These are phyloP conservation scores for Drosophila maculinotata DNA, from an alignment of 2,888 invertebrate genomes.

Conservation along the genomic window DNA sequence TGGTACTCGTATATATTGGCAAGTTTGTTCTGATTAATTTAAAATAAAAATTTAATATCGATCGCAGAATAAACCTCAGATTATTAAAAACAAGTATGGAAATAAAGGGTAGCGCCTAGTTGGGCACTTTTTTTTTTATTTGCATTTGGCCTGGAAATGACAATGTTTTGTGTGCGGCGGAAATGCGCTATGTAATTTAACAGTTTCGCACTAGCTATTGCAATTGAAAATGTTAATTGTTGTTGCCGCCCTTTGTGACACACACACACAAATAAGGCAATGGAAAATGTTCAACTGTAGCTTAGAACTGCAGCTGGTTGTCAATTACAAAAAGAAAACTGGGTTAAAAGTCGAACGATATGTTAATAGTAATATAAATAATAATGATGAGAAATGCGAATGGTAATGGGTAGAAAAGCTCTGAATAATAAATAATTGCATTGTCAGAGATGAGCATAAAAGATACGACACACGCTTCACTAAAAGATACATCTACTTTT, in stretches of 20 bases:
- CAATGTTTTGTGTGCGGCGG: slow-evolving; percentile 38
- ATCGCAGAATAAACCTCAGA: too few relatives aligned
- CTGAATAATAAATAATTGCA: slow-evolving; percentile 19
- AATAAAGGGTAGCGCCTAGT: background rate
- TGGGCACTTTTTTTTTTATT: slow-evolving; percentile 6
- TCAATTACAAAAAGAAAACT: slow-evolving; percentile 29
- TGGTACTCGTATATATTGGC: too few relatives aligned
- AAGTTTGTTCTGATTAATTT: too few relatives aligned
- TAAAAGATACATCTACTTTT: background rate
- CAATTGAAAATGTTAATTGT: slow-evolving; percentile 63
- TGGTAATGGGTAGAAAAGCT: slow-evolving; percentile 4
- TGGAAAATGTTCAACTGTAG: slow-evolving; percentile 17
- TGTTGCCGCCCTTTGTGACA: slow-evolving; percentile 34
- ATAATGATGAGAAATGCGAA: slow-evolving; percentile 16
- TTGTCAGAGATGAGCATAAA: slow-evolving; percentile 30
- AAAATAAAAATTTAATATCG: too few relatives aligned
- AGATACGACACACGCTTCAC: slow-evolving; percentile 9
- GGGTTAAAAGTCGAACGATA: slow-evolving; percentile 66
- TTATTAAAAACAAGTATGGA: too few relatives aligned
- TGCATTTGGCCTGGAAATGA: slow-evolving; percentile 33
- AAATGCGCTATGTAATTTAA: slow-evolving; percentile 41
- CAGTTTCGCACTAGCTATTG: slow-evolving; percentile 44
- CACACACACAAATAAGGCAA: slow-evolving; percentile 31
- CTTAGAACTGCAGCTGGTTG: slow-evolving; percentile 8
- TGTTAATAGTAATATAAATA: slow-evolving; percentile 27